Conservation (phyloP, 1,140 invertebrate genomes). For the Dreissena polymorpha region DNA sequence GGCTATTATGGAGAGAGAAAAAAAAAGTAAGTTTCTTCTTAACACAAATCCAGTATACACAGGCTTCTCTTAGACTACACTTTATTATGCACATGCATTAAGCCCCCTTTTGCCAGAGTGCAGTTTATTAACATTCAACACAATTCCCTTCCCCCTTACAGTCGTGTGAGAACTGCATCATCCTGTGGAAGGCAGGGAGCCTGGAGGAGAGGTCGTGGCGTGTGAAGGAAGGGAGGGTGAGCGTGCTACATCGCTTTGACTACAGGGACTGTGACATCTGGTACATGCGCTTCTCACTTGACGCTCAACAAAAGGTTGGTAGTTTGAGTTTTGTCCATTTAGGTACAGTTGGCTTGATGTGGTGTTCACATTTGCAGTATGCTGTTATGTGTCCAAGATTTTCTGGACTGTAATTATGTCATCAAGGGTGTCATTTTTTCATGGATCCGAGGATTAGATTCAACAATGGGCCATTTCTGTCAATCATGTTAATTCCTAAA, state of each 20-base stretch:
- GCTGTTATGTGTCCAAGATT: neutral
- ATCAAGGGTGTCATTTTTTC: no score
- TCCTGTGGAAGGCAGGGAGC: constrained; percentile 96
- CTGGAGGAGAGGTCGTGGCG: constrained; percentile 85
- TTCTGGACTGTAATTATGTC: no score
- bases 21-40: no score
- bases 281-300: constrained; percentile 97
- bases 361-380: neutral
- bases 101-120: no score
- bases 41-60: no score
- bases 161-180: constrained; percentile 98
- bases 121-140: no score
- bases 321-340: neutral
- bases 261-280: constrained; percentile 98
- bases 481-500: no score
- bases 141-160: constrained; percentile 76
- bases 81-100: no score
- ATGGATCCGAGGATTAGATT: no score
- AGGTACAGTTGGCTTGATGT: neutral
- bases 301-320: constrained; percentile 90
- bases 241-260: constrained; percentile 94
- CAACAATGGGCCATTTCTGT: no score
- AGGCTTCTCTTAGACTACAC: no score
- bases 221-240: constrained; percentile 85
- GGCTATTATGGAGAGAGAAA: no score